phyloP scores from a whole-genome alignment of 2,797 vertebrate genomes.

The Artibeus jamaicensis region DNA sequence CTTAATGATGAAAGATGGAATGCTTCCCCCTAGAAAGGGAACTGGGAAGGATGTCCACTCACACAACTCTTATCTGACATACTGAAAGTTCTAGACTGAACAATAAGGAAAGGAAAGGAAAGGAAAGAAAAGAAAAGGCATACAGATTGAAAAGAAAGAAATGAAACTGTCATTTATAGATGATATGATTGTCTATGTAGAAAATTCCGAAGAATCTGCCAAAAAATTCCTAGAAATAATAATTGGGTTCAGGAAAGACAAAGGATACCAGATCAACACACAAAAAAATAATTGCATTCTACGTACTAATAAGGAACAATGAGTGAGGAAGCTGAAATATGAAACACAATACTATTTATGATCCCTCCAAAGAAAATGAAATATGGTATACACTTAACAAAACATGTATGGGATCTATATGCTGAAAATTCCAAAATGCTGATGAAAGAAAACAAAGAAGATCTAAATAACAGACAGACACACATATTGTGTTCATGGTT shows the following conservation, averaged over 20 bases:
- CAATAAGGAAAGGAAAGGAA: neutral
- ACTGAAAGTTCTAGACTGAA: neutral
- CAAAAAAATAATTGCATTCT: slow-evolving; percentile 12
- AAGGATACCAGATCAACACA: neutral
- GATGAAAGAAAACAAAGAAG: slow-evolving; percentile 38
- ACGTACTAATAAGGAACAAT: slow-evolving; percentile 7
- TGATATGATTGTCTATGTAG: neutral
- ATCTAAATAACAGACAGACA: slow-evolving; percentile 24
- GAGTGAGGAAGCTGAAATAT: slow-evolving; percentile 16
- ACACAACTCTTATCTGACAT: neutral
- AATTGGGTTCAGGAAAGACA: slow-evolving; percentile 18
- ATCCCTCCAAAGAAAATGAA: slow-evolving; percentile 24
- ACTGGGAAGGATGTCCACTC: neutral
- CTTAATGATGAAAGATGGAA: neutral
- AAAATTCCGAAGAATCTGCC: neutral
- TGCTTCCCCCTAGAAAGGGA: neutral
- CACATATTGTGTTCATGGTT: neutral
- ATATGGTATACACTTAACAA: neutral
- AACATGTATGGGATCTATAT: neutral
- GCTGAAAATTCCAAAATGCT: slow-evolving; percentile 26
- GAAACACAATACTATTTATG: neutral
- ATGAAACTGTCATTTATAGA: neutral
- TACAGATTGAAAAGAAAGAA: slow-evolving; percentile 16
- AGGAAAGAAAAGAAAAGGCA: slow-evolving; percentile 21
- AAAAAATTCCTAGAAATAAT: neutral